Conservation (phyloP, 2,888 invertebrate genomes). For the Aleiodes leptofemur region DNA sequence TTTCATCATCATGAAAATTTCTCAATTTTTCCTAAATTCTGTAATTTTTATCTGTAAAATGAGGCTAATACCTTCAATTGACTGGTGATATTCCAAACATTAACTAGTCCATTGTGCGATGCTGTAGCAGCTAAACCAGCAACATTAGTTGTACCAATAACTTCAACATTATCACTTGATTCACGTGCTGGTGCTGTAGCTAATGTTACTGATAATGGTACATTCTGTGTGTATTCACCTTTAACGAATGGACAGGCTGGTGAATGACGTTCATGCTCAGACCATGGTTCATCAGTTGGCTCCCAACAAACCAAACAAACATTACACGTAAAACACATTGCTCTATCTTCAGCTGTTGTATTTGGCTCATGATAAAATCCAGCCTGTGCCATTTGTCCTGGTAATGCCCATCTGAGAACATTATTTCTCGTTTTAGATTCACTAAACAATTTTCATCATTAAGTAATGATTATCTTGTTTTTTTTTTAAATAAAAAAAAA, state of each 20-base stretch:
- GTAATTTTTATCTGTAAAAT: slow-evolving; percentile 13
- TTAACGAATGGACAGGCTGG: slow-evolving; percentile 95
- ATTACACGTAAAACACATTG: slow-evolving; percentile 97
- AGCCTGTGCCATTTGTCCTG: slow-evolving; percentile 97
- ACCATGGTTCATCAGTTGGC: slow-evolving; percentile 97
- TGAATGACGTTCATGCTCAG: slow-evolving; percentile 96
- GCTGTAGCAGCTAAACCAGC: slow-evolving; percentile 76
- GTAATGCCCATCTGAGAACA: slow-evolving; percentile 89
- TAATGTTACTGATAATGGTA: slow-evolving; percentile 84
- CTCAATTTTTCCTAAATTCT: not conserved
- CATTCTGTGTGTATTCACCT: slow-evolving; percentile 96
- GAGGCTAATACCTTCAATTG: slow-evolving; percentile 78
- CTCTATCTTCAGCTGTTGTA: slow-evolving; percentile 92
- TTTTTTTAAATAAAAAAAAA: too few species aligned
- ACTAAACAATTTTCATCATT: slow-evolving; percentile 16
- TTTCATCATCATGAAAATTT: too few species aligned
- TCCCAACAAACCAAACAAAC: slow-evolving; percentile 98
- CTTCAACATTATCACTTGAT: slow-evolving; percentile 66
- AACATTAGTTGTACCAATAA: slow-evolving; percentile 71
- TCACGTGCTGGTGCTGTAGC: slow-evolving; percentile 76
- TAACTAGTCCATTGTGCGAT: slow-evolving; percentile 79
- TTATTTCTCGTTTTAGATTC: slow-evolving; percentile 38
- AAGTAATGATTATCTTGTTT: slow-evolving; percentile 32
- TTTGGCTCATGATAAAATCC: slow-evolving; percentile 97
- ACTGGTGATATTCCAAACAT: slow-evolving; percentile 89